phyloP scores from a whole-genome alignment of 2,797 vertebrate genomes.

The Dryobates pubescens region DNA sequence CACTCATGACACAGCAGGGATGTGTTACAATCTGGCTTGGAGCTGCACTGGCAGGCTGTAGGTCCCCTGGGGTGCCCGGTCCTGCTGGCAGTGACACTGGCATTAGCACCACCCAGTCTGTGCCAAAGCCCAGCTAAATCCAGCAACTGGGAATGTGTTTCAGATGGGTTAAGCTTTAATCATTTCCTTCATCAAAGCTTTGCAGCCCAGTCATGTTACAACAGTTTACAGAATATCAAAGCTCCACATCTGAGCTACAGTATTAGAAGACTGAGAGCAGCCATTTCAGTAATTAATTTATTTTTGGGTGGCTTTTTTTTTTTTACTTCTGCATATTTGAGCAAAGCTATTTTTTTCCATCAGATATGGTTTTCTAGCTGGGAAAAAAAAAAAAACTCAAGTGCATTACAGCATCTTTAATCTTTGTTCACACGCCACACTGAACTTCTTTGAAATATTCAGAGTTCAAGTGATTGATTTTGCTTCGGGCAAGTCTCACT shows the following conservation, averaged over 20 bases:
- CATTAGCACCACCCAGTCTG: neutral
- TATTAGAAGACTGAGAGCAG: neutral
- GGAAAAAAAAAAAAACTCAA: slow-evolving; percentile 48
- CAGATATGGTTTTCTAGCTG: neutral
- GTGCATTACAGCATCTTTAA: slow-evolving; percentile 56
- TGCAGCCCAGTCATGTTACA: neutral
- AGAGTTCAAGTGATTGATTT: slow-evolving; percentile 68
- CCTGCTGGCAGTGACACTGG: rapidly evolving
- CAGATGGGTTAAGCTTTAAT: neutral
- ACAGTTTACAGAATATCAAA: neutral
- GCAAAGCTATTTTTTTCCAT: slow-evolving; percentile 19
- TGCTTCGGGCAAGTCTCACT: slow-evolving; percentile 45
- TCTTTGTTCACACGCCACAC: slow-evolving; percentile 45
- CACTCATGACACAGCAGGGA: rapidly evolving
- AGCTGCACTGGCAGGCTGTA: neutral
- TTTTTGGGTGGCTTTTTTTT: neutral
- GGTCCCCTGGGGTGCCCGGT: neutral
- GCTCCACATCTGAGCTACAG: neutral
- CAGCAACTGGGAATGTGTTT: neutral
- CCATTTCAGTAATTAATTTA: neutral
- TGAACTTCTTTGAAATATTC: slow-evolving; percentile 64
- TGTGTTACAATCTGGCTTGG: neutral
- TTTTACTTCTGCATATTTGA: neutral
- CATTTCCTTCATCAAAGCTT: neutral
- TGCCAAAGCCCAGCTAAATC: neutral